Conservation (phyloP, 2,888 invertebrate genomes). For the Dasysyrphus tricinctus region DNA sequence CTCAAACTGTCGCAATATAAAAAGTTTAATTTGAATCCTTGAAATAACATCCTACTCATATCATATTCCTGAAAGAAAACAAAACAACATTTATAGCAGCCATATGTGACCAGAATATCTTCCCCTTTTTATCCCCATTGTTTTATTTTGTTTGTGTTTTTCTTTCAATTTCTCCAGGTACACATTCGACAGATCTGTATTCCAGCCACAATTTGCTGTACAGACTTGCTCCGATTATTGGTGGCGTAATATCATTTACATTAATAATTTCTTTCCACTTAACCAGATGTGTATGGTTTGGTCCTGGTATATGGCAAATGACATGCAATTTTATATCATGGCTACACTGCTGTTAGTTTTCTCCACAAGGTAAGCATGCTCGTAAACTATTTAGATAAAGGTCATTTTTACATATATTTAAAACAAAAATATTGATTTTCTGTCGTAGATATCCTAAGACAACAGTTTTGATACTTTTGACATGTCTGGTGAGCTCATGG, state of each 20-base stretch:
- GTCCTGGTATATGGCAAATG: conserved; percentile 93
- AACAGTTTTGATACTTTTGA: conserved; percentile 85
- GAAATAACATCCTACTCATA: neutral
- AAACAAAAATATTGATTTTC: neutral
- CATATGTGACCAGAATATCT: conserved; percentile 27
- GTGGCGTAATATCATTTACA: conserved; percentile 93
- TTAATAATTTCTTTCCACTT: conserved; percentile 91
- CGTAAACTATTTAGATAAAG: neutral
- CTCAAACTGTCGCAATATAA: conserved; percentile 12
- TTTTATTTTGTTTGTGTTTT: too few species aligned
- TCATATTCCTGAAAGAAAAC: neutral
- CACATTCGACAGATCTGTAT: conserved; percentile 89
- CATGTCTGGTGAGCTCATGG: conserved; percentile 90
- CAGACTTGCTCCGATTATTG: conserved; percentile 91
- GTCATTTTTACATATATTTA: neutral
- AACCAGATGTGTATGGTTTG: conserved; percentile 92
- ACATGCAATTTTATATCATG: conserved; percentile 90
- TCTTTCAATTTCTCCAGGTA: conserved; percentile 83
- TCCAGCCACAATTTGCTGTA: conserved; percentile 89
- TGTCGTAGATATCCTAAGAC: conserved; percentile 85
- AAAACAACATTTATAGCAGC: neutral
- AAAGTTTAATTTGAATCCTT: neutral
- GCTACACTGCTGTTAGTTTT: conserved; percentile 87
- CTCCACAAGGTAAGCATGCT: conserved; percentile 87
- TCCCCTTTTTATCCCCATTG: conserved; percentile 9